phyloP scores from a whole-genome alignment of 2,797 vertebrate species.

The Babyrousa celebensis region DNA sequence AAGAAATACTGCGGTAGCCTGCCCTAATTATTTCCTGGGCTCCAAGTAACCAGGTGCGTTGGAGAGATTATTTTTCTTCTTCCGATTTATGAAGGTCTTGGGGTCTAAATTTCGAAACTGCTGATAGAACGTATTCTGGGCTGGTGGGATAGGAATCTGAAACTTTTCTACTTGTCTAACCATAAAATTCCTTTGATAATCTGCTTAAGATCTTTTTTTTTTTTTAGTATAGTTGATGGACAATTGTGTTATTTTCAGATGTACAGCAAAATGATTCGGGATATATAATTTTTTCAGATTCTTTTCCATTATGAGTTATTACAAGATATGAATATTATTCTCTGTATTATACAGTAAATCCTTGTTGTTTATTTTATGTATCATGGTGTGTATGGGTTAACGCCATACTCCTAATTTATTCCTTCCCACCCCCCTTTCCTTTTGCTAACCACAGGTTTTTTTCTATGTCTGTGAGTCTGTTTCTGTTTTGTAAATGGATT shows the following conservation, averaged over 20 bases:
- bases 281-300: neutral
- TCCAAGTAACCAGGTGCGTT: slow-evolving; percentile 74
- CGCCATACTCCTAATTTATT: neutral
- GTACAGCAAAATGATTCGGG: neutral
- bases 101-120: slow-evolving; percentile 74
- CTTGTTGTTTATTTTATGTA: neutral
- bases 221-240: neutral
- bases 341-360: neutral
- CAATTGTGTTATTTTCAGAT: neutral
- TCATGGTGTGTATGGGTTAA: neutral
- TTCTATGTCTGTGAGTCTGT: neutral
- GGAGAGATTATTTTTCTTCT: slow-evolving; percentile 80
- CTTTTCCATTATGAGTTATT: neutral
- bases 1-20: slow-evolving; percentile 80
- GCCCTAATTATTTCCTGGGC: slow-evolving; percentile 86
- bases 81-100: slow-evolving; percentile 76
- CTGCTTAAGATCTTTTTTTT: neutral
- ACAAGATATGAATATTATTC: neutral
- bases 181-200: neutral
- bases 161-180: neutral
- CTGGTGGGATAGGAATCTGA: neutral
- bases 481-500: neutral
- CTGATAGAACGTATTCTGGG: slow-evolving; percentile 31
- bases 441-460: neutral
- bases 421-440: neutral